A percentile compares a stretch with the other conserved stretches of the same genome.
Conservation (phyloP, 2,113 vertebrate genomes). For the Protomyctophum bolini region DNA sequence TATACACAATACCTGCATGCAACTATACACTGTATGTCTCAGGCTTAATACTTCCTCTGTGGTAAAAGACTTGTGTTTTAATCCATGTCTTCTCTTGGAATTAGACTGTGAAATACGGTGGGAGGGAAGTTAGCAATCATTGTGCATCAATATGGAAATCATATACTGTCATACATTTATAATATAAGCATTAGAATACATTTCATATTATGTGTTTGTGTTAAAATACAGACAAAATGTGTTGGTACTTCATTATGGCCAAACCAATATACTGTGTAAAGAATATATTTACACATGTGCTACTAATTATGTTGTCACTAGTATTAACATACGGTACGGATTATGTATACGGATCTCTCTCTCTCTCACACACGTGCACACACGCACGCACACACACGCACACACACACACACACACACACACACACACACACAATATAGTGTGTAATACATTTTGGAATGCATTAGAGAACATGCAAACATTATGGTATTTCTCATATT, state of each 20-base stretch:
- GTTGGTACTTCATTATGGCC: neutral
- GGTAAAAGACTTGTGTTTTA: slow-evolving; percentile 4
- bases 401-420: no score
- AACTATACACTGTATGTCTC: no score
- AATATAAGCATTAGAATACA: neutral
- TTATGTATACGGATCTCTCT: no score
- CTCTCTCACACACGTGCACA: no score
- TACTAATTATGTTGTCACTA: neutral
- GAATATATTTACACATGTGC: no score
- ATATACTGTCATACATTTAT: neutral
- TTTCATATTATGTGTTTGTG: slow-evolving; percentile 5
- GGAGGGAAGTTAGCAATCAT: neutral
- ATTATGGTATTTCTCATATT: neutral
- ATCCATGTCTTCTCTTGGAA: slow-evolving; percentile 7
- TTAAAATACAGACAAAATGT: neutral
- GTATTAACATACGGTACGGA: neutral
- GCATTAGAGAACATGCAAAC: neutral
- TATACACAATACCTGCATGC: no score
- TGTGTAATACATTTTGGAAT: slow-evolving; percentile 17
- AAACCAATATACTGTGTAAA: neutral
- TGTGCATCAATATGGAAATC: neutral
- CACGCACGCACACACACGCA: no score
- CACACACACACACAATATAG: no score
- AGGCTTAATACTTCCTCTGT: slow-evolving; percentile 22
- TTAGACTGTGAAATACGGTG: slow-evolving; percentile 53